Evolutionary conservation across 2,797 vertebrate genomes (phyloP), one percentile per base, ranked within the genome.

Genomic region (Distichodus sexfasciatus): DNA sequence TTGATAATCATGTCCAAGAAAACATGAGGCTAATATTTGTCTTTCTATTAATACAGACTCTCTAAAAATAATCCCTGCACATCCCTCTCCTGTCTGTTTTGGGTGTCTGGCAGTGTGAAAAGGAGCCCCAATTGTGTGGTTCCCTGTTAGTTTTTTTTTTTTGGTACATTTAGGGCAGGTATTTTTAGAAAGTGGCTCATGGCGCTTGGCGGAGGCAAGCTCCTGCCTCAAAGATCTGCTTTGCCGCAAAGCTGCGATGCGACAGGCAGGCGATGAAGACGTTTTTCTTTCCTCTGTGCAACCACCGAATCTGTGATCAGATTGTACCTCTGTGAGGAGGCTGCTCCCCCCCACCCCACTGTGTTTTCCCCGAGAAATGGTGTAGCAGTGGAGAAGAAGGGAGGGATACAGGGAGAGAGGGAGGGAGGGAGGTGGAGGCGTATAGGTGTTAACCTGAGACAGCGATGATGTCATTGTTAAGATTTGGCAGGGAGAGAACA

Each of bases 151-250:
- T 67, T 76, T 75, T 29, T n/a, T n/a, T n/a, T n/a, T n/a, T n/a
- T n/a, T n/a, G n/a, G 15, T 41, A 38, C 78, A 82, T 82, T 75
- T 78, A 69, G 78, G 70, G 64, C 76, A 79, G 74, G 74, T 86
- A 84, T 87, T 85, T 87, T 82, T 87, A 85, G 85, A 78, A 76
- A 64, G 29, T 59, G 71, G 75, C 73, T 76, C 76, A 81, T 78
- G 75, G 50, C 75, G 65, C 66, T 76, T 66, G 69, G 50, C 50
- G 63, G 71, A 65, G 68, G 48, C 66, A 65, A 54, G 23, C 57
- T 35, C 63, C 67, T 47, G 61, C 69, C 55, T 76, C 44, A 57
- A 44, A 74, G 8, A 64, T 61, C 69, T 70, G 69, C 67, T 75
- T 68, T 61, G 15, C 38, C 31, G 71, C 59, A 57, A 63, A 64